Percentiles rank a stretch among this genome's conserved stretches.
Conservation (phyloP, 2,888 invertebrate species). For the Apodemia duryi region DNA sequence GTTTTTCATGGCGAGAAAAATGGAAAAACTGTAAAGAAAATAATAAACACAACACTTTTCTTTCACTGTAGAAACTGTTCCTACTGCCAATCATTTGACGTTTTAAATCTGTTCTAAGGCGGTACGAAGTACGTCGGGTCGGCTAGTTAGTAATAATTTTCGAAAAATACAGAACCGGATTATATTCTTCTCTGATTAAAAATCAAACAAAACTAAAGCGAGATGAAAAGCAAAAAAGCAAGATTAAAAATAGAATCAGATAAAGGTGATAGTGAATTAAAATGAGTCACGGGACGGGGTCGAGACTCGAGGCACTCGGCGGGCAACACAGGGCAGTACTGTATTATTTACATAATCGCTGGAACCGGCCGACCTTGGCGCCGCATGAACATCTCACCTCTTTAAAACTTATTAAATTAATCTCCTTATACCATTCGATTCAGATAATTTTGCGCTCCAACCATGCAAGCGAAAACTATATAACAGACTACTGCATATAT, state of each 20-base stretch:
- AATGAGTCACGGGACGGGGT: conserved; percentile 28
- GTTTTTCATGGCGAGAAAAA: too few species aligned
- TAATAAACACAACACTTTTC: too few species aligned
- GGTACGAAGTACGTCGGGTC: too few species aligned
- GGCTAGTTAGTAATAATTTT: too few species aligned
- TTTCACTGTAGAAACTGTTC: too few species aligned
- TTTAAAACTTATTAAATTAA: conserved; percentile 16
- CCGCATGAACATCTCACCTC: conserved; percentile 36
- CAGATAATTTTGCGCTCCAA: background rate
- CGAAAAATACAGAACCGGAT: background rate
- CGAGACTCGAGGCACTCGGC: conserved; percentile 31
- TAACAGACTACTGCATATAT: background rate
- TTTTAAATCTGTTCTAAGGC: too few species aligned
- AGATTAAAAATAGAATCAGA: conserved; percentile 20
- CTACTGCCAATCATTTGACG: too few species aligned
- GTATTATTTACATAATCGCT: conserved; percentile 67
- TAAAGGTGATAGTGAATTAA: conserved; percentile 22
- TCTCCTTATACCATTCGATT: conserved; percentile 3
- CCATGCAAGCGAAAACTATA: background rate
- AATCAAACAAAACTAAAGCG: conserved; percentile 8
- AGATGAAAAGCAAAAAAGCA: conserved; percentile 17
- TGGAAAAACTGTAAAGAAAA: too few species aligned
- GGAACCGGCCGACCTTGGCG: conserved; percentile 62
- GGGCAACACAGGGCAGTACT: conserved; percentile 33
- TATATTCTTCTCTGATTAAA: background rate